A percentile compares a stretch with the other conserved stretches of the same genome.
These are phyloP conservation scores for Nyctibius bracteatus DNA, from an alignment of 2,113 vertebrate genomes.

Conservation along the genomic window DNA sequence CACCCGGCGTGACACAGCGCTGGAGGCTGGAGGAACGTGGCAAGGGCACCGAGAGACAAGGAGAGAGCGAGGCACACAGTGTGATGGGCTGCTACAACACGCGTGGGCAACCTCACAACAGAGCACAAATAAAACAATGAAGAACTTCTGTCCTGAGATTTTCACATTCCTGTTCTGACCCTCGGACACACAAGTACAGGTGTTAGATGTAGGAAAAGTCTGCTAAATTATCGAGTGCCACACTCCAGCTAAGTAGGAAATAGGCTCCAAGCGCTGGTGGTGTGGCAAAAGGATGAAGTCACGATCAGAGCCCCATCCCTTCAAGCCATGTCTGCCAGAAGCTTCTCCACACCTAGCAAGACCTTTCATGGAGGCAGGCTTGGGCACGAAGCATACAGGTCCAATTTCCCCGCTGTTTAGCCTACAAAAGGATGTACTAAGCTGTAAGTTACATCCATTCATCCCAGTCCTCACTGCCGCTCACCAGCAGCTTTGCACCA, in stretches of 20 bases:
- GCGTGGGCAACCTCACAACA: accelerated
- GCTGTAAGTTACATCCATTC: not conserved
- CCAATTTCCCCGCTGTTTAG: accelerated
- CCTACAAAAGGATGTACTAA: not conserved
- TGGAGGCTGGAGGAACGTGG: not conserved
- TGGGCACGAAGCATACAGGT: not conserved
- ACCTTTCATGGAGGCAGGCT: not conserved
- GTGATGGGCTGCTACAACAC: accelerated
- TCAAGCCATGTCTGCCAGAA: not conserved
- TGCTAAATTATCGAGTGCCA: not conserved
- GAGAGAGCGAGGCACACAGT: accelerated
- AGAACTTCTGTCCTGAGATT: not conserved
- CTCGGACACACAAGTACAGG: not conserved
- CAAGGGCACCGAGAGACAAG: not conserved
- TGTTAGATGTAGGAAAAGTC: not conserved
- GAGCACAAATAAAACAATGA: no score
- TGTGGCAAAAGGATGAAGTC: not conserved
- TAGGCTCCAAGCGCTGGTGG: not conserved
- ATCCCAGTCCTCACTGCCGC: not conserved
- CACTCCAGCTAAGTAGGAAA: not conserved
- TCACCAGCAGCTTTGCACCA: not conserved
- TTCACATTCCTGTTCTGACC: not conserved
- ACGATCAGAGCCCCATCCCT: not conserved
- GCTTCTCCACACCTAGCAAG: not conserved
- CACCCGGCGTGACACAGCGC: not conserved